Base-by-base conservation (phyloP, 1,140 invertebrate genomes). In the Cydia strobilella region DNA sequence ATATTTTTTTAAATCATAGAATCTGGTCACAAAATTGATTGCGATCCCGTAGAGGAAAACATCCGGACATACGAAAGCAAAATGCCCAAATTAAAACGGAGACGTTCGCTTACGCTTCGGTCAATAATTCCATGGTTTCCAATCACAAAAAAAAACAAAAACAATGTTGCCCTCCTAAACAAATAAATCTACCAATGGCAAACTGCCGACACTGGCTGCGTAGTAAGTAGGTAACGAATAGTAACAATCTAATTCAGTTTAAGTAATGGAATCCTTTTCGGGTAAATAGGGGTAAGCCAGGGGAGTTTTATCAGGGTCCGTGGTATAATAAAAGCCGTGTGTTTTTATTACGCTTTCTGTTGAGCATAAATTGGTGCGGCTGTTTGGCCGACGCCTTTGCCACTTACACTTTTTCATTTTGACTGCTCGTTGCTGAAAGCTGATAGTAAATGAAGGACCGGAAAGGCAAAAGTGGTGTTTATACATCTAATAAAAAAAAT, bases 221-320 rank as follows among this genome's bases (percentile, higher is more conserved):
- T 69, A 69, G 65, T 69, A 69, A 69, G 65, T 69, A 69, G 65
- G 63, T 31, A 69, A n/a, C n/a, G n/a, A n/a, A n/a, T n/a, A n/a
- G n/a, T n/a, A n/a, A 69, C 65, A 35, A 69, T 69, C n/a, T 69
- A 69, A 69, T 69, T 69, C 35, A 69, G 65, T 69, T 69, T 42
- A 69, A 69, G 65, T 69, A 69, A 69, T 69, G 65, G 65, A 69
- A 69, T 69, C 65, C 20, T 31, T 42, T 69, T 3, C 65, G 65
- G 65, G 65, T 39, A 69, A 69, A 69, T 35, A 35, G 63, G 63
- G 63, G 25, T 66, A 66, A 63, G 20, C 62, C 63, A 31, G 63
- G 63, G 65, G 65, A 20, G 65, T 39, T 69, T 69, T 69, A 69
- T 69, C 65, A 35, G 31, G 27, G 65, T 10, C 35, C 31, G 65